Percentiles rank a stretch among this genome's conserved stretches.
Evolutionary conservation across 2,113 vertebrate species (phyloP).

Genomic region (Pterophyllum scalare): DNA sequence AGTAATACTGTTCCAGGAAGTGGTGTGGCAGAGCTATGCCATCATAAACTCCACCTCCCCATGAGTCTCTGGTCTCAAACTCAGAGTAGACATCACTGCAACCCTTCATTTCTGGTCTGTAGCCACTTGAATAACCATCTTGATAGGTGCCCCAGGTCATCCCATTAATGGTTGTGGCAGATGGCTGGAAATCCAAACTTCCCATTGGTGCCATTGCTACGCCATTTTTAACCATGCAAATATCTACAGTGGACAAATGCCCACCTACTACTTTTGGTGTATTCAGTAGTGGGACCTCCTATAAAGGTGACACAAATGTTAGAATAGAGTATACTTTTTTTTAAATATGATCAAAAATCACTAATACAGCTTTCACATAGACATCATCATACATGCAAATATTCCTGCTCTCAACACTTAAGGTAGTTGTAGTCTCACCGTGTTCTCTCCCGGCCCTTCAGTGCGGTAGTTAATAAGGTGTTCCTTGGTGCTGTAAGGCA

Average conservation of each 20-base stretch:
- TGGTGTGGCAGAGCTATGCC: slow-evolving; percentile 67
- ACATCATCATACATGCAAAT: neutral
- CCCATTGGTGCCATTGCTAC: neutral
- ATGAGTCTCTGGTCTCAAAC: slow-evolving; percentile 15
- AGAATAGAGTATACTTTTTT: neutral
- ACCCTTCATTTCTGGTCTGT: neutral
- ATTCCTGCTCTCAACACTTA: neutral
- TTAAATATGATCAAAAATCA: neutral
- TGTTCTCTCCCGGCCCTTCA: slow-evolving; percentile 88
- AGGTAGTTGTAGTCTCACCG: slow-evolving; percentile 77
- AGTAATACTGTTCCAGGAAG: slow-evolving; percentile 72
- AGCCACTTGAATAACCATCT: neutral
- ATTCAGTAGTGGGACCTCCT: slow-evolving; percentile 66
- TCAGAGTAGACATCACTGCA: neutral
- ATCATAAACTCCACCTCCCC: slow-evolving; percentile 30
- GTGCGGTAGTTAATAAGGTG: slow-evolving; percentile 86
- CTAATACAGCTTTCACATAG: neutral
- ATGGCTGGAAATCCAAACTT: neutral
- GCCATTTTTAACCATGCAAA: neutral
- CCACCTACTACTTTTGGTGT: neutral
- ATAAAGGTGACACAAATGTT: neutral
- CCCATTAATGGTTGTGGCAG: slow-evolving; percentile 13
- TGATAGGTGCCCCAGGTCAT: neutral
- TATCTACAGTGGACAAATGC: neutral
- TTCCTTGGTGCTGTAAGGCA: slow-evolving; percentile 84